phyloP scores from a whole-genome alignment of 2,797 vertebrate genomes.

The Sebastes matsubarae region DNA sequence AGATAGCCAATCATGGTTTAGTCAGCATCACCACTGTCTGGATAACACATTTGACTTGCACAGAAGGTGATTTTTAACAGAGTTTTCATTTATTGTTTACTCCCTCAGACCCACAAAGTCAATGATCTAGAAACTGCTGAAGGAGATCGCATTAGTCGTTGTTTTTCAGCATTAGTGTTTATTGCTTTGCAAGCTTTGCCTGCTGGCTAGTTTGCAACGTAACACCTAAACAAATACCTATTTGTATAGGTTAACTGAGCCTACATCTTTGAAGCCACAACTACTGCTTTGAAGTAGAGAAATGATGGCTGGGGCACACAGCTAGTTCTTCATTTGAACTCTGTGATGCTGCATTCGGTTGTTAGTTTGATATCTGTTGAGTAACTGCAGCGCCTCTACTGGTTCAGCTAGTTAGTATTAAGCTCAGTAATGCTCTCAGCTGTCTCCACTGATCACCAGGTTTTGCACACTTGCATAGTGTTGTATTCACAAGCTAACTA shows the following conservation, averaged over 20 bases:
- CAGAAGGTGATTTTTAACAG: neutral
- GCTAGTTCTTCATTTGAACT: neutral
- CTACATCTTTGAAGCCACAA: neutral
- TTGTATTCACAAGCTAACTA: neutral
- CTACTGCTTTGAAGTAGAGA: neutral
- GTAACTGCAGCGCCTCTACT: neutral
- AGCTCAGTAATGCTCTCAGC: neutral
- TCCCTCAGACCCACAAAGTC: neutral
- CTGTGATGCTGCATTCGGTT: neutral
- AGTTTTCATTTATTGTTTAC: neutral
- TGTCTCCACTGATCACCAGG: neutral
- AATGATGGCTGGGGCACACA: neutral
- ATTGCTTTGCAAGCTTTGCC: neutral
- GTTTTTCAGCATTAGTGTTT: neutral
- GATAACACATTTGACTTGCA: neutral
- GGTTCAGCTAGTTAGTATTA: neutral
- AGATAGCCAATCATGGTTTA: neutral
- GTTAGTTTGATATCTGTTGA: neutral
- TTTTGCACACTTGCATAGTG: neutral
- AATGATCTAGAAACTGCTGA: neutral
- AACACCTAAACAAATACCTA: constrained; percentile 3
- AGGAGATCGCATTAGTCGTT: neutral
- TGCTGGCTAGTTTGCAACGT: neutral
- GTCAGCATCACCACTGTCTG: neutral
- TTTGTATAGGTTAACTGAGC: constrained; percentile 4